Percentiles rank a stretch among this genome's conserved stretches.
phyloP scores from a whole-genome alignment of 1,140 invertebrate species.

The Anastrepha ludens region DNA sequence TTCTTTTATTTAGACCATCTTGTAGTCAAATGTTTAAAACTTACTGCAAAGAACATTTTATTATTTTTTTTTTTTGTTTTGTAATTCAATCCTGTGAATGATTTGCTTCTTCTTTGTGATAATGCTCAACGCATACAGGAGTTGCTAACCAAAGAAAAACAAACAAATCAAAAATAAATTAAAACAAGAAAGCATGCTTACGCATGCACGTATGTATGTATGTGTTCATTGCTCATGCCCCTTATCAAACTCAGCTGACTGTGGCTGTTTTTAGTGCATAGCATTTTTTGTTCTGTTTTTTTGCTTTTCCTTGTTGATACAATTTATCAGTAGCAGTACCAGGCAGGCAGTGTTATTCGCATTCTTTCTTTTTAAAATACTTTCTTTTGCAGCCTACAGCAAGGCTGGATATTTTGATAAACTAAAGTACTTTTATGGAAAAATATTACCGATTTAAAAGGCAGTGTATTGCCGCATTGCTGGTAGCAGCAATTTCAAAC shows the following conservation, averaged over 20 bases:
- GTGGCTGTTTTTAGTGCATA: not conserved
- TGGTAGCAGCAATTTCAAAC: not conserved
- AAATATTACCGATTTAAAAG: not conserved
- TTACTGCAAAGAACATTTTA: not conserved
- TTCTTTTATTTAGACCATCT: too few relatives aligned
- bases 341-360: not conserved
- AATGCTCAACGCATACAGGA: not conserved
- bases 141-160: not conserved
- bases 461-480: not conserved
- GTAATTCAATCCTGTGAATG: not conserved
- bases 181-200: not conserved
- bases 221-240: not conserved
- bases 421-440: constrained; percentile 9
- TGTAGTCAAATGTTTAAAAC: not conserved
- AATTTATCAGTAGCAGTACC: not conserved
- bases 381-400: not conserved
- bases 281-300: not conserved
- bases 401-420: constrained; percentile 12
- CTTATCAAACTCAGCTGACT: constrained; percentile 42
- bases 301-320: not conserved
- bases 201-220: not conserved
- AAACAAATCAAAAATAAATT: not conserved
- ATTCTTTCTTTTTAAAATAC: not conserved
- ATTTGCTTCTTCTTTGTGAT: not conserved
- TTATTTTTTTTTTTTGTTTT: constrained; percentile 19